A percentile compares a stretch with the other conserved stretches of the same genome.
Conservation (phyloP, 2,888 invertebrate species). For the Aelia acuminata region DNA sequence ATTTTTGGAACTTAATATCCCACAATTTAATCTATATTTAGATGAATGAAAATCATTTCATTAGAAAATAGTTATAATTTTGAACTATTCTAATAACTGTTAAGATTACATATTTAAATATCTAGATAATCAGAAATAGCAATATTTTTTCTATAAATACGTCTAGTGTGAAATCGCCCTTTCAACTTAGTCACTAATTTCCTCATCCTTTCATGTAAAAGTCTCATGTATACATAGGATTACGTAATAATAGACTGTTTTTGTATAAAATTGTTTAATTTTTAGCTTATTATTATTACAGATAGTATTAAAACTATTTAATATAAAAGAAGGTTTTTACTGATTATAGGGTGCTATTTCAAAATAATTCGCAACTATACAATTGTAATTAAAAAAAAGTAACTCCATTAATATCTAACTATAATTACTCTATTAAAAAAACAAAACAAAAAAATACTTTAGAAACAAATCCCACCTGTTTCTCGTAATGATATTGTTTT, state of each 20-base stretch:
- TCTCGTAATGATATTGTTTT: too few species aligned
- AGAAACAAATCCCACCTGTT: slow-evolving; percentile 57
- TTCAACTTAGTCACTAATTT: slow-evolving; percentile 16
- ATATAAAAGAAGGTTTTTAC: slow-evolving; percentile 17
- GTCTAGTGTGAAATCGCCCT: slow-evolving; percentile 35
- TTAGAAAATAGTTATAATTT: background rate
- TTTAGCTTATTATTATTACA: slow-evolving; percentile 29
- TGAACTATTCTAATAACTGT: background rate
- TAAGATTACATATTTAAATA: background rate
- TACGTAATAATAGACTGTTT: slow-evolving; percentile 50
- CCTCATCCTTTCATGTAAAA: slow-evolving; percentile 31
- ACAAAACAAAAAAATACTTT: too few species aligned
- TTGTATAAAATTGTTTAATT: slow-evolving; percentile 39
- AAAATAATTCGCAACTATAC: slow-evolving; percentile 9
- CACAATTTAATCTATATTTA: background rate
- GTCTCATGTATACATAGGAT: slow-evolving; percentile 26
- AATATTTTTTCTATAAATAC: background rate
- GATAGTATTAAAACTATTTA: slow-evolving; percentile 42
- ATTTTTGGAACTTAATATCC: background rate
- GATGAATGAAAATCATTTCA: background rate
- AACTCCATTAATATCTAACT: slow-evolving; percentile 47
- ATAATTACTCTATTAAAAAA: slow-evolving; percentile 26
- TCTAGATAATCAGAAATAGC: background rate
- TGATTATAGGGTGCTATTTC: slow-evolving; percentile 51
- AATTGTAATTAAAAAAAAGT: slow-evolving; percentile 22